Evolutionary conservation across 1,140 invertebrate species (phyloP), one percentile per base, ranked within the genome.

Genomic region (Pygmarrhopalites habei): DNA sequence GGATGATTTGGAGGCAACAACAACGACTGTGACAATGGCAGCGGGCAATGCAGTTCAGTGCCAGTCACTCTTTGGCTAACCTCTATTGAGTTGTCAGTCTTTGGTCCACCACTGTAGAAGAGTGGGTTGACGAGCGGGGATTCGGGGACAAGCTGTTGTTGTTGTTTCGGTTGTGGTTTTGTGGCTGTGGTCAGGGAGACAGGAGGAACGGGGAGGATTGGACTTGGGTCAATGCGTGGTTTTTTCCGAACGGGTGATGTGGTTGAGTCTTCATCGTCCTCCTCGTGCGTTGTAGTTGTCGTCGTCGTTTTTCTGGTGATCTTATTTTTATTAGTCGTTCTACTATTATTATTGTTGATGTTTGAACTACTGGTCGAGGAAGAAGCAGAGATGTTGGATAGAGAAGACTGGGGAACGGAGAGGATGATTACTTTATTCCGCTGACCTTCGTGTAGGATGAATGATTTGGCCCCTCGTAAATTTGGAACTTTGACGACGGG

Each of bases 391-490:
- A n/a, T 53, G 23, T 29, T 53, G 51, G 56, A 43, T 7, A 44
- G 25, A 3, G 56, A 41, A 2, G 56, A 43, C n/a, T 58, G 30
- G 32, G 59, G 59, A 5, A 63, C 61, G 28, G 53, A 58, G 21
- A 63, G 55, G 26, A 63, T 58, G n/a, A 63, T 63, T 23, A 63
- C 61, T 63, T 63, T 57, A 29, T 63, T 63, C 23, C 52, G 41
- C 21, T 63, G 61, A 23, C 61, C 61, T 47, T 63, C 61, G 23
- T 63, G 61, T 17, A 63, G 35, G n/a, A 62, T 62, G n/a, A 58
- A 57, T 19, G 53, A 51, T 44, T 63, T 63, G 17, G 53, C 28
- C 1, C 55, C 55, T 21, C 61, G n/a, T 21, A 63, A 39, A 32
- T 58, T 63, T 12, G 61, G 55, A 17, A 63, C 55, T 25, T 57